These are phyloP conservation scores for Helleia helle DNA, from an alignment of 2,888 invertebrate genomes.

Conservation along the genomic window DNA sequence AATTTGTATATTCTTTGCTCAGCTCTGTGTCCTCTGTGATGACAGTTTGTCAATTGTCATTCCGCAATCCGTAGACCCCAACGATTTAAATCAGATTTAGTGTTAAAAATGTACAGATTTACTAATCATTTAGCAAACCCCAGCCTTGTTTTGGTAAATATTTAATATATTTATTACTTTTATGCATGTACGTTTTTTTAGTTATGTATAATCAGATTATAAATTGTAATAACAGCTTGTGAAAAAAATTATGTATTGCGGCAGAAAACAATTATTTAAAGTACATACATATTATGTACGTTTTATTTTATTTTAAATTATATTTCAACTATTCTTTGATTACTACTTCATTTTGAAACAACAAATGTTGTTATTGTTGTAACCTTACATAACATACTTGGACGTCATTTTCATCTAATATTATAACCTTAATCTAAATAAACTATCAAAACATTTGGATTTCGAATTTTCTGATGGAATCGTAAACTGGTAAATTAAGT, in stretches of 20 bases:
- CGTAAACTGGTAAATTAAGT: too few relatives aligned
- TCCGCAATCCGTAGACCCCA: slow-evolving; percentile 58
- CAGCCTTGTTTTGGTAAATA: slow-evolving; percentile 57
- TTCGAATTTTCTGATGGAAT: too few relatives aligned
- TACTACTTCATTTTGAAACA: background rate
- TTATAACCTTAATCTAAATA: slow-evolving; percentile 29
- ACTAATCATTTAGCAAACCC: slow-evolving; percentile 53
- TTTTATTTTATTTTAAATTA: too few relatives aligned
- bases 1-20: too few relatives aligned
- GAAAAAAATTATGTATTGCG: too few relatives aligned
- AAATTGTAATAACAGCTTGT: too few relatives aligned
- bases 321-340: background rate
- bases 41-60: slow-evolving; percentile 21
- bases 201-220: background rate
- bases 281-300: too few relatives aligned
- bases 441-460: background rate
- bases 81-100: slow-evolving; percentile 37
- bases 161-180: slow-evolving; percentile 14
- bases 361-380: slow-evolving; percentile 39
- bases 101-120: slow-evolving; percentile 69
- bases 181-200: background rate
- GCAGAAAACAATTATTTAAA: too few relatives aligned
- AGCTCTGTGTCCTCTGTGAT: background rate
- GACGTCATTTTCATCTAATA: slow-evolving; percentile 57
- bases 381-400: slow-evolving; percentile 58